A percentile compares a stretch with the other conserved stretches of the same genome.
These are phyloP conservation scores for Exaiptasia diaphana DNA, from an alignment of 64 coral and sea anemone genomes.

Conservation along the genomic window DNA sequence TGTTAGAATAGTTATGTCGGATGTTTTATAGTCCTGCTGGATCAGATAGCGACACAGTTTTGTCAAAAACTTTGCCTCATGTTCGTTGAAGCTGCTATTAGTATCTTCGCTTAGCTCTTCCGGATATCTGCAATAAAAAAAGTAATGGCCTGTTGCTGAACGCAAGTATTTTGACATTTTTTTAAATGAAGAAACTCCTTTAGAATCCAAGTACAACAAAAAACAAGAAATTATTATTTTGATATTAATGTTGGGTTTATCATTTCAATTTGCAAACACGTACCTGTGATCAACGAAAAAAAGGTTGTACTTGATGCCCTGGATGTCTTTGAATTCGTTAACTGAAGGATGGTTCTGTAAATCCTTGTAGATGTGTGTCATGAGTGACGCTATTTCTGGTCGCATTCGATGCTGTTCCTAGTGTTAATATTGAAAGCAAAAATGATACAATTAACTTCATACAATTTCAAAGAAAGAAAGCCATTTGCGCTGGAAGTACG, in stretches of 20 bases:
- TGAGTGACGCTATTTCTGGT: constrained; percentile 66
- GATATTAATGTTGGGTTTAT: too few relatives aligned
- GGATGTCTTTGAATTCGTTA: constrained; percentile 57
- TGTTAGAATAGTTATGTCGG: constrained; percentile 71
- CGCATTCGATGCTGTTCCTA: constrained; percentile 81
- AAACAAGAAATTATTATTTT: too few relatives aligned
- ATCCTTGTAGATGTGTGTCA: constrained; percentile 82
- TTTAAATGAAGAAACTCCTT: too few relatives aligned
- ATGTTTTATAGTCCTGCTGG: constrained; percentile 63
- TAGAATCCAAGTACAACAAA: too few relatives aligned
- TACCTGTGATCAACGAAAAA: constrained; percentile 77
- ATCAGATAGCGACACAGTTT: constrained; percentile 64
- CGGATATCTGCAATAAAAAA: background rate
- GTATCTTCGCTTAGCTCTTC: constrained; percentile 47
- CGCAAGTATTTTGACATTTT: too few relatives aligned
- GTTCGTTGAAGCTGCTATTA: constrained; percentile 68
- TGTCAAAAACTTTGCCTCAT: constrained; percentile 71
- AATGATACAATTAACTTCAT: too few relatives aligned
- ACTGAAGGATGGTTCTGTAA: constrained; percentile 65
- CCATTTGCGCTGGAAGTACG: too few relatives aligned
- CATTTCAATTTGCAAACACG: too few relatives aligned
- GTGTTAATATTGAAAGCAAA: too few relatives aligned
- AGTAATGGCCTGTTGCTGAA: too few relatives aligned
- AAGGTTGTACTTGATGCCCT: constrained; percentile 71
- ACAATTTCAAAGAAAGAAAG: too few relatives aligned